Evolutionary conservation across 2,888 invertebrate genomes (phyloP).

Genomic region (Apoda limacodes): DNA sequence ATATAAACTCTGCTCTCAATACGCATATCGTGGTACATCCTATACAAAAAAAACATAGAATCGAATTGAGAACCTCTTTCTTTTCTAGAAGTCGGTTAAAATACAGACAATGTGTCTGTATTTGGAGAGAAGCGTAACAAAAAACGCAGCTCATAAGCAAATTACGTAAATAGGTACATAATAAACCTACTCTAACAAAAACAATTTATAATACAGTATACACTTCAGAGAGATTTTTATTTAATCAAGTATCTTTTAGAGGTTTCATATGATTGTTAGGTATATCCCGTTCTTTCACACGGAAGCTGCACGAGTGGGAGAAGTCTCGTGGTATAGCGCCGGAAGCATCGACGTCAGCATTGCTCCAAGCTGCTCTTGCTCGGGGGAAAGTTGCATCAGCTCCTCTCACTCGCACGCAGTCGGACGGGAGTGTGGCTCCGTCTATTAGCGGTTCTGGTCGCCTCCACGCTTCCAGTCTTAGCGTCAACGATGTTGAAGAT

Average conservation of each 20-base stretch:
- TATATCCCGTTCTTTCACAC: constrained; percentile 89
- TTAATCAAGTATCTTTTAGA: background rate
- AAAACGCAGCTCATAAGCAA: no score
- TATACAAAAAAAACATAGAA: no score
- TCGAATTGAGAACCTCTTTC: no score
- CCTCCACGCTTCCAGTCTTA: constrained; percentile 78
- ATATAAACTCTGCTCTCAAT: no score
- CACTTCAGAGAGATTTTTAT: no score
- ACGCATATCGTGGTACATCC: no score
- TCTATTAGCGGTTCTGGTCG: constrained; percentile 69
- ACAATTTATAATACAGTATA: no score
- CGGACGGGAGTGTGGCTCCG: constrained; percentile 79
- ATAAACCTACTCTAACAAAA: no score
- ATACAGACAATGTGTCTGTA: no score
- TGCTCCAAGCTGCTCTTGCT: constrained; percentile 68
- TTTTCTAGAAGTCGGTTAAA: no score
- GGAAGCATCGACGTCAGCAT: constrained; percentile 85
- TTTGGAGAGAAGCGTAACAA: no score
- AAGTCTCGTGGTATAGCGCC: constrained; percentile 88
- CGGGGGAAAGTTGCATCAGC: constrained; percentile 38
- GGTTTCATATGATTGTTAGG: constrained; percentile 31
- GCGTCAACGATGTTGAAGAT: constrained; percentile 79
- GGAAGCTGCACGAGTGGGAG: constrained; percentile 92
- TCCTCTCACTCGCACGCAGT: constrained; percentile 77
- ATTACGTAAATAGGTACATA: no score